Base-by-base conservation (phyloP, 23 tunicate genomes). In the Halocynthia aurantium region DNA sequence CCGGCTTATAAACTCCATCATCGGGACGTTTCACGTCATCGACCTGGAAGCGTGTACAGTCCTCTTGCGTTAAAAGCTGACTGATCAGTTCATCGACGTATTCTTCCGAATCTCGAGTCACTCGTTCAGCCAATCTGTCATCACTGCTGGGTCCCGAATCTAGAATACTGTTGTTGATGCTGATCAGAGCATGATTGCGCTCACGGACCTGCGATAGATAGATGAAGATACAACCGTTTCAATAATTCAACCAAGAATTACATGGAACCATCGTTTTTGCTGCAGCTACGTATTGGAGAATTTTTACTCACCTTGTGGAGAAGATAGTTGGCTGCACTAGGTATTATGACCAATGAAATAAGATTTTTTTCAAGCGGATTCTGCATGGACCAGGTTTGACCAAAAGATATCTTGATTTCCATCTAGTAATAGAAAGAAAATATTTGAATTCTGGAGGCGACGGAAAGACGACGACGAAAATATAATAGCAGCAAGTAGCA, bases 381-480 rank as follows among this genome's bases (percentile, higher is more conserved):
- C 61, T 80, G 80, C 72, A 89, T 80, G 40, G 96, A 89, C 96
- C 96, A 89, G 53, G 67, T 89, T 75, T 89, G 96, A 8, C 88
- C 96, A 57, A 89, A 89, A 52, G 96, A 89, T 9, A 62, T 82
- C 51, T 75, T 69, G 13, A 89, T 18, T 75, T 89, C 96, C 55
- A 54, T 54, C 96, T 89, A 53, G 12, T 53, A 75, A 52, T 62
- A 81, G 76, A 64, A 68, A 78, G 9, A 67, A 44, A 67, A 12
- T 78, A 22, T 15, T 20, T 57, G 17, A 76, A 56, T n/a, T 10
- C 10, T 31, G 11, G 2, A 10, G 19, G 2, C 76, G 10, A 44
- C 50, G 40, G 40, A 40, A 20, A 5, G 71, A 22, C 22, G 19
- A 67, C 71, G 22, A 18, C 71, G 10, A 44, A 50, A 13, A 40